Evolutionary conservation across 1,140 invertebrate species (phyloP).

Genomic region (Drosophila malerkotliana): DNA sequence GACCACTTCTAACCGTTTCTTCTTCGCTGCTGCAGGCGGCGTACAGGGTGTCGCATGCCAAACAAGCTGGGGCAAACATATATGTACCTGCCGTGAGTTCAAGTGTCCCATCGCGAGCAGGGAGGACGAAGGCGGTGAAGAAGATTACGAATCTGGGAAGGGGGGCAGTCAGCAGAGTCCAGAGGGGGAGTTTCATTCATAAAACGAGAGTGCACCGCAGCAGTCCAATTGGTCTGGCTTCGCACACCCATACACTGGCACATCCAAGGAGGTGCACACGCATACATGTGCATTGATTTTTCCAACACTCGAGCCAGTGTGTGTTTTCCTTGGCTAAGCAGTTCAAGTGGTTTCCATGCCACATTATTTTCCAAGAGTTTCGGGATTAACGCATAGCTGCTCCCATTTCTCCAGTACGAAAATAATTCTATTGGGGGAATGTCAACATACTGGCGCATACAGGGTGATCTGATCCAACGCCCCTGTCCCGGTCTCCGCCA

Average conservation of each 20-base stretch:
- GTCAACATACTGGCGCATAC: conserved; percentile 43
- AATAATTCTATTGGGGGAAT: conserved; percentile 39
- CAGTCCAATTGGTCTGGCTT: conserved; percentile 56
- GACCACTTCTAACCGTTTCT: conserved; percentile 6
- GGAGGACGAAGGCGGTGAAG: neutral
- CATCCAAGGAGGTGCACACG: conserved; percentile 41
- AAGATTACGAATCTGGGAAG: neutral
- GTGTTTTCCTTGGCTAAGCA: conserved; percentile 27
- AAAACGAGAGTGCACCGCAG: conserved; percentile 51
- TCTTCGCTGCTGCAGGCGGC: conserved; percentile 20
- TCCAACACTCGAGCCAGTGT: conserved; percentile 49
- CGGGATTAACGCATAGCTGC: conserved; percentile 56
- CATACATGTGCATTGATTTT: conserved; percentile 76
- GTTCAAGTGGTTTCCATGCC: conserved; percentile 62
- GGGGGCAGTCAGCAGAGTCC: neutral
- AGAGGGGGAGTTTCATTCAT: conserved; percentile 65
- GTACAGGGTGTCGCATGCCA: conserved; percentile 35
- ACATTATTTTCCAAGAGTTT: conserved; percentile 24
- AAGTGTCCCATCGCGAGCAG: neutral
- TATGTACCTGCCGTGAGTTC: conserved; percentile 63
- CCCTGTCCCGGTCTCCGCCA: neutral
- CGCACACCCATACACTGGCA: conserved; percentile 20
- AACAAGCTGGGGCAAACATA: conserved; percentile 21
- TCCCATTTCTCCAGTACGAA: conserved; percentile 43
- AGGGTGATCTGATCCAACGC: conserved; percentile 14